These are phyloP conservation scores for Acanthurus lineatus DNA, from an alignment of 2,797 vertebrate genomes.

Conservation along the genomic window DNA sequence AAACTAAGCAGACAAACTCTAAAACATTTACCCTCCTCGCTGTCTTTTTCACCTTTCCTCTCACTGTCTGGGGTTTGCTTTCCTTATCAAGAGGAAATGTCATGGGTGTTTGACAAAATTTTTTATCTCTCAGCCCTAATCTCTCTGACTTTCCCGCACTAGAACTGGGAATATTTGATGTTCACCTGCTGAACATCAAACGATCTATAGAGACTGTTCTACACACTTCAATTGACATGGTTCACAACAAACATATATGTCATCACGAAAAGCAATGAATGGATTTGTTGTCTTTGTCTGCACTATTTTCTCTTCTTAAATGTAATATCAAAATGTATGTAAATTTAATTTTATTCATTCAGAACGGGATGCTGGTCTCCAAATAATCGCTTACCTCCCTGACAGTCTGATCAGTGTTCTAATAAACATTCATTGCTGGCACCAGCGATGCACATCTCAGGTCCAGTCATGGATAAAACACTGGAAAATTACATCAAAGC, in stretches of 20 bases:
- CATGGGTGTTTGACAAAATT: conserved; percentile 45
- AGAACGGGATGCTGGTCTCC: conserved; percentile 1
- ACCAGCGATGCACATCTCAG: conserved; percentile 27
- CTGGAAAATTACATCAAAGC: conserved; percentile 61
- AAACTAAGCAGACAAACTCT: conserved; percentile 39
- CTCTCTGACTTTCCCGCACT: conserved; percentile 37
- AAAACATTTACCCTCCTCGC: conserved; percentile 6
- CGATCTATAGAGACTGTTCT: background rate
- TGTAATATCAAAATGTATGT: conserved; percentile 5
- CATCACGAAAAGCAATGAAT: background rate
- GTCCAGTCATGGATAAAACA: conserved; percentile 50
- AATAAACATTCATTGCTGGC: conserved; percentile 39
- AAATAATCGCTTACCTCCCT: conserved; percentile 32
- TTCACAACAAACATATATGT: conserved; percentile 28
- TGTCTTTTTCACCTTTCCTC: conserved; percentile 35
- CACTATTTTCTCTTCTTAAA: conserved; percentile 28
- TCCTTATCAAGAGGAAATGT: conserved; percentile 49
- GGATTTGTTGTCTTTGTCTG: conserved; percentile 22
- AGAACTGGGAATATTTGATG: conserved; percentile 28
- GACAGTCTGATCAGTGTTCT: conserved; percentile 45
- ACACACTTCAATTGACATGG: conserved; percentile 11
- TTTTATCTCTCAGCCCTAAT: conserved; percentile 31
- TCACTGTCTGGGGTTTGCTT: conserved; percentile 27
- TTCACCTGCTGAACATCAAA: conserved; percentile 36
- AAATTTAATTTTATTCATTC: conserved; percentile 8